Percentiles rank a stretch among this genome's conserved stretches.
These are phyloP conservation scores for Lasiommata megera DNA, from an alignment of 2,888 invertebrate species.

Conservation along the genomic window DNA sequence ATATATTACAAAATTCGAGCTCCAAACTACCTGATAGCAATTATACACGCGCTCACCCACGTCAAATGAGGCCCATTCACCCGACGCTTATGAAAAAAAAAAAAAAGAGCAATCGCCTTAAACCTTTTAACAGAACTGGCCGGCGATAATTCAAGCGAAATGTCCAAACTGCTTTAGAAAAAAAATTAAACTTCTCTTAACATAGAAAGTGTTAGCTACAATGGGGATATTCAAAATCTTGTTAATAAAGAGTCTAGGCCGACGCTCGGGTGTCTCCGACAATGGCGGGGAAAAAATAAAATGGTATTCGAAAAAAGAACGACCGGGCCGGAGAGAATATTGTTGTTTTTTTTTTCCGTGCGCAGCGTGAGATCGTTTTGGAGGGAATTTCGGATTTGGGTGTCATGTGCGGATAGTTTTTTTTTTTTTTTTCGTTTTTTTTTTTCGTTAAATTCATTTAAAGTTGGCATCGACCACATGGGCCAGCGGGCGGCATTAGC, in stretches of 20 bases:
- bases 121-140: conserved; percentile 78
- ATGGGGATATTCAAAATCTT: conserved; percentile 78
- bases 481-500: conserved; percentile 41
- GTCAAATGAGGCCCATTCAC: conserved; percentile 68
- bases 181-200: conserved; percentile 61
- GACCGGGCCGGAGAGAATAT: conserved; percentile 41
- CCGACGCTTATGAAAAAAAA: conserved; percentile 70
- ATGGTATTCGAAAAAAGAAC: conserved; percentile 61
- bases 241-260: conserved; percentile 74
- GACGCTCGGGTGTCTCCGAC: conserved; percentile 47
- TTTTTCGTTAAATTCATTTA: conserved; percentile 39
- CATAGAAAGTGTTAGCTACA: conserved; percentile 80
- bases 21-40: conserved; percentile 77
- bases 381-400: conserved; percentile 74
- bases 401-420: conserved; percentile 65
- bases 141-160: conserved; percentile 80
- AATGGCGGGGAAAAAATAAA: conserved; percentile 54
- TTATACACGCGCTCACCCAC: conserved; percentile 80
- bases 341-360: conserved; percentile 53
- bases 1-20: conserved; percentile 73
- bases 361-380: conserved; percentile 78
- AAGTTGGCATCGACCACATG: conserved; percentile 51
- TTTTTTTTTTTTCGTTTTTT: too few relatives aligned
- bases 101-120: conserved; percentile 67
- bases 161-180: conserved; percentile 72